Percentiles rank a stretch among this genome's conserved stretches.
Evolutionary conservation across 2,888 invertebrate species (phyloP).

Genomic region (Miltochrista miniata): DNA sequence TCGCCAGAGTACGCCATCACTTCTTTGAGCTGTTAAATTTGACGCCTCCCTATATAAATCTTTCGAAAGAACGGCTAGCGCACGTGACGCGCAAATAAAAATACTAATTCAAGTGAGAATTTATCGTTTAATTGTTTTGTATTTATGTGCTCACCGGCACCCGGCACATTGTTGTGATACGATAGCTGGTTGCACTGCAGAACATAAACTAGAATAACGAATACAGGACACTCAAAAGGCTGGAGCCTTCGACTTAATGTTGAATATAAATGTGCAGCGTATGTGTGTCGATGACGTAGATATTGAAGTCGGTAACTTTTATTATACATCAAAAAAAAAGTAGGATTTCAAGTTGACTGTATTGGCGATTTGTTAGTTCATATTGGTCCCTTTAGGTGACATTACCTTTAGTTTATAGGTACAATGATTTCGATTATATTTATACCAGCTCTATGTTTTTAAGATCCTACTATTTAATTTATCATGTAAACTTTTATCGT

Average conservation of each 20-base stretch:
- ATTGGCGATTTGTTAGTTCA: no score
- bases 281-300: conserved; percentile 44
- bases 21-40: conserved; percentile 72
- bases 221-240: conserved; percentile 37
- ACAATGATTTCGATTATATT: no score
- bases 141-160: conserved; percentile 67
- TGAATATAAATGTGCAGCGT: conserved; percentile 44
- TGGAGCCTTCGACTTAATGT: conserved; percentile 59
- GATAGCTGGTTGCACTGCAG: conserved; percentile 50
- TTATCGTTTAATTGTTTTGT: conserved; percentile 75
- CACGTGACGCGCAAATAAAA: conserved; percentile 78
- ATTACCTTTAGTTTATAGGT: no score
- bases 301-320: no score
- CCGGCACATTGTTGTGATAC: conserved; percentile 63
- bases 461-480: no score
- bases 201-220: conserved; percentile 65
- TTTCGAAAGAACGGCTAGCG: conserved; percentile 58
- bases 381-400: no score
- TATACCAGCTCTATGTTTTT: no score
- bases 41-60: conserved; percentile 73
- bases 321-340: no score
- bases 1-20: conserved; percentile 61
- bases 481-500: no score
- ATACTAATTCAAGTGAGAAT: conserved; percentile 71
- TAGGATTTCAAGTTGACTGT: no score